Conservation (phyloP, 2,888 invertebrate species). For the Uropetala carovei region DNA sequence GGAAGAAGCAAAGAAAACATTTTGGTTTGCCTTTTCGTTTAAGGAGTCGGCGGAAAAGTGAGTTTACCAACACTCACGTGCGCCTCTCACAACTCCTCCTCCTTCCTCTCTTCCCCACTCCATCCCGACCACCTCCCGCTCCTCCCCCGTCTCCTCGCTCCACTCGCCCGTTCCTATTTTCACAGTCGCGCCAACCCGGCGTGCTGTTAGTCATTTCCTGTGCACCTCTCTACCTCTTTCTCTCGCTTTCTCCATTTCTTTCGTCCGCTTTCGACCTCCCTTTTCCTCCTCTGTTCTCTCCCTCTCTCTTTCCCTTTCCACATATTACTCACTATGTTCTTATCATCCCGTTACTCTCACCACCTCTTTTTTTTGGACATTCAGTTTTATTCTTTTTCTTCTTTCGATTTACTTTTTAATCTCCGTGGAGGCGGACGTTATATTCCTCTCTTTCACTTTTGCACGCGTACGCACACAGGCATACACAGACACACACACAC, state of each 20-base stretch:
- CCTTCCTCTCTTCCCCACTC: not conserved
- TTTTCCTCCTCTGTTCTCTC: not conserved
- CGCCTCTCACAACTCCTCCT: not conserved
- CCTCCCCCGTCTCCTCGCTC: not conserved
- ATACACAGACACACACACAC: too few relatives aligned
- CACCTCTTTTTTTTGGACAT: too few relatives aligned
- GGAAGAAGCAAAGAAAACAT: conserved; percentile 47
- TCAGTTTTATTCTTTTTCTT: too few relatives aligned
- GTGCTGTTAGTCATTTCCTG: conserved; percentile 58
- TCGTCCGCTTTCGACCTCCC: not conserved
- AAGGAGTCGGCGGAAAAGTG: not conserved
- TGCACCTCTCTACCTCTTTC: not conserved
- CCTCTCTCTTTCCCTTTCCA: not conserved
- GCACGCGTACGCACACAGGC: too few relatives aligned
- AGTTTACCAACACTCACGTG: conserved; percentile 34
- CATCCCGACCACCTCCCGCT: not conserved
- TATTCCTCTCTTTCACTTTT: too few relatives aligned
- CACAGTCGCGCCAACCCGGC: conserved; percentile 33
- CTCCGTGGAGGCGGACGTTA: too few relatives aligned
- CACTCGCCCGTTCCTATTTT: conserved; percentile 22
- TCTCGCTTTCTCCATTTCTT: not conserved
- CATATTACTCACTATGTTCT: not conserved
- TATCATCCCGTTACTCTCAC: not conserved
- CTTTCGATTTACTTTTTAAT: too few relatives aligned
- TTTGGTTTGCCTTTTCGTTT: conserved; percentile 5